Evolutionary conservation across 2,113 vertebrate species (phyloP).

Genomic region (Chamaea fasciata): DNA sequence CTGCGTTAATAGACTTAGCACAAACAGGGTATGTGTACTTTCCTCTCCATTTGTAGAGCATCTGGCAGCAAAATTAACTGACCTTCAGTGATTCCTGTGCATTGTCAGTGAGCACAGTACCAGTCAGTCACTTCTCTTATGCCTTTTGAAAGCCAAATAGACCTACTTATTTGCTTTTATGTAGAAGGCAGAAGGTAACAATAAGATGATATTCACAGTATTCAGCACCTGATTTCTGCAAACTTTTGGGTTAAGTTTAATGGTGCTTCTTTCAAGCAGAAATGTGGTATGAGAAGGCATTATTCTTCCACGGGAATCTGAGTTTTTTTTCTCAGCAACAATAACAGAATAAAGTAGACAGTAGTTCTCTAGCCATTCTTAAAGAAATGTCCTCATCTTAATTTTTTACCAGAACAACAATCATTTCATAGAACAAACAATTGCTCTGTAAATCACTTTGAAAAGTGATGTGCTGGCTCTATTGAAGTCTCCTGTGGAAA

Average conservation of each 20-base stretch:
- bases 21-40: background rate
- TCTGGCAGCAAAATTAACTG: conserved; percentile 25
- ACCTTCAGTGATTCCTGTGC: conserved; percentile 8
- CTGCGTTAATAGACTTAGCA: conserved; percentile 17
- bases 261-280: background rate
- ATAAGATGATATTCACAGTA: background rate
- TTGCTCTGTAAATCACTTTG: background rate
- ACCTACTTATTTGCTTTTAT: background rate
- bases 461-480: background rate
- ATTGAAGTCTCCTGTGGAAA: background rate
- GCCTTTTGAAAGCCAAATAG: background rate
- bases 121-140: background rate
- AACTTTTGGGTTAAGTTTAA: background rate
- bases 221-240: background rate
- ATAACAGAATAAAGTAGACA: background rate
- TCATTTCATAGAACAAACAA: background rate
- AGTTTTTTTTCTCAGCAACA: background rate
- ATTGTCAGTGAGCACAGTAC: background rate
- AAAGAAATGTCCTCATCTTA: background rate
- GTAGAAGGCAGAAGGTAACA: background rate
- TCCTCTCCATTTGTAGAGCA: background rate
- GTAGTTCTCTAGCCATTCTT: background rate
- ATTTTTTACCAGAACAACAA: background rate
- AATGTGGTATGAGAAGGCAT: background rate
- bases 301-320: background rate